These are phyloP conservation scores for Acinonyx jubatus DNA, from an alignment of 2,113 vertebrate genomes.

Conservation along the genomic window DNA sequence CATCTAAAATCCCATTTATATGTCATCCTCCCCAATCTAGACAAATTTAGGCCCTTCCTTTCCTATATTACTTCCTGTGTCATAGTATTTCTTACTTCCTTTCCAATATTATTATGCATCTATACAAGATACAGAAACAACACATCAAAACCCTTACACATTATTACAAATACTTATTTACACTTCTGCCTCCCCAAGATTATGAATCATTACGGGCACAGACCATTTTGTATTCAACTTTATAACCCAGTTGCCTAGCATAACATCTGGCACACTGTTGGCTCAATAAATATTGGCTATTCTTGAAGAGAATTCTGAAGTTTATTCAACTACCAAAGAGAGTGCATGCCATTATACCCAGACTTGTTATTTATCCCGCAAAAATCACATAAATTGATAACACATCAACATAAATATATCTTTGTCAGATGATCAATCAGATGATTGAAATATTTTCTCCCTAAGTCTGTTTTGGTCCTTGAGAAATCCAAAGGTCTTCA, in stretches of 20 bases:
- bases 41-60: neutral
- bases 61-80: neutral
- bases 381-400: neutral
- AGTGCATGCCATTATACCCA: neutral
- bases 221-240: neutral
- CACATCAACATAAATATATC: neutral
- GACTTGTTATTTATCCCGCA: neutral
- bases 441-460: neutral
- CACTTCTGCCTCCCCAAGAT: neutral
- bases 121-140: neutral
- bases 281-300: neutral
- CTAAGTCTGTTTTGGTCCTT: neutral
- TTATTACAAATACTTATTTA: neutral
- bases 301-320: neutral
- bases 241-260: neutral
- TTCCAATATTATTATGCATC: neutral
- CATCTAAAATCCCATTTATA: neutral
- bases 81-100: neutral
- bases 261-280: neutral
- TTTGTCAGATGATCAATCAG: neutral
- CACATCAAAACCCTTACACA: neutral
- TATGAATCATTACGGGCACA: neutral
- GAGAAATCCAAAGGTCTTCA: constrained; percentile 6
- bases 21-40: neutral
- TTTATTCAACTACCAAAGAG: neutral